Conservation (phyloP, 2,888 invertebrate species). For the Drosophila sordidula region DNA sequence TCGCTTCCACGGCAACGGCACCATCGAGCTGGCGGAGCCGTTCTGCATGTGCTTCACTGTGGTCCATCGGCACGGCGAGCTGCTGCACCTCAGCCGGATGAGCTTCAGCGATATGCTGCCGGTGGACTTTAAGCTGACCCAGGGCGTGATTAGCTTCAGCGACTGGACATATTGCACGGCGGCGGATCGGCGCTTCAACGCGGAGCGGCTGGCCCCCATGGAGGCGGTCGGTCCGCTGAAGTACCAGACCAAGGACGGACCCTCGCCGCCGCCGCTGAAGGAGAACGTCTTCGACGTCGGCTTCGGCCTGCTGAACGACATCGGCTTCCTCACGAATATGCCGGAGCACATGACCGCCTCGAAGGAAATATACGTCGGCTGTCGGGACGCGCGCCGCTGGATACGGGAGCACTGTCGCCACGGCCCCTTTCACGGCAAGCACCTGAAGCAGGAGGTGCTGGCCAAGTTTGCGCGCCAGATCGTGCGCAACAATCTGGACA, state of each 20-base stretch:
- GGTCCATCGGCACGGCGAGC: conserved; percentile 60
- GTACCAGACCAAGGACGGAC: conserved; percentile 15
- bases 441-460: conserved; percentile 5
- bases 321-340: conserved; percentile 20
- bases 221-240: conserved; percentile 32
- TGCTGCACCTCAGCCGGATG: conserved; percentile 37
- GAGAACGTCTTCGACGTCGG: conserved; percentile 61
- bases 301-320: conserved; percentile 39
- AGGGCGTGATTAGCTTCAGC: conserved; percentile 42
- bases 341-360: background rate
- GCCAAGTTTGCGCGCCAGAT: conserved; percentile 42
- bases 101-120: conserved; percentile 46
- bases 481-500: conserved; percentile 42
- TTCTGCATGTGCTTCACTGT: conserved; percentile 64
- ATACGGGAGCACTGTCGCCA: conserved; percentile 57
- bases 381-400: conserved; percentile 83
- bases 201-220: conserved; percentile 15
- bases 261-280: conserved; percentile 11
- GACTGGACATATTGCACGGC: conserved; percentile 89
- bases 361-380: conserved; percentile 30
- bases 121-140: conserved; percentile 66
- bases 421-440: conserved; percentile 32
- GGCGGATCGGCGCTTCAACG: conserved; percentile 87
- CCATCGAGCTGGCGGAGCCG: conserved; percentile 46
- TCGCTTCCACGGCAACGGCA: conserved; percentile 86